Percentiles rank a stretch among this genome's conserved stretches.
Evolutionary conservation across 1,140 invertebrate genomes (phyloP).

Genomic region (Pentalonia nigronervosa): DNA sequence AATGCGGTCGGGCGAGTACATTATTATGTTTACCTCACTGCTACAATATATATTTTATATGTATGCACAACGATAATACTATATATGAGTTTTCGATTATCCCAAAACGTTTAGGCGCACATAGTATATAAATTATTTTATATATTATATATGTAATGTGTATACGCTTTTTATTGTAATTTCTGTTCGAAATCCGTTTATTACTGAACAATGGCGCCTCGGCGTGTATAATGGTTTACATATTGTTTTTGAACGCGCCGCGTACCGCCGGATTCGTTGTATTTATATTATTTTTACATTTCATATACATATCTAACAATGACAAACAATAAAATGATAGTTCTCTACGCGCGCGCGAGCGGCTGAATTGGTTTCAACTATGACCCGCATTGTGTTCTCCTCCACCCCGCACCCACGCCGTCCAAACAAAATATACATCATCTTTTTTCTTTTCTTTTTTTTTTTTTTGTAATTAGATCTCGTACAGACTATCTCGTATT

Average conservation of each 20-base stretch:
- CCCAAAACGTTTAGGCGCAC: background rate
- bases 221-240: conserved; percentile 39
- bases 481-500: conserved; percentile 41
- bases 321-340: conserved; percentile 52
- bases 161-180: conserved; percentile 17
- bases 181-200: conserved; percentile 22
- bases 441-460: conserved; percentile 22
- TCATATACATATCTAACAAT: conserved; percentile 47
- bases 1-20: background rate
- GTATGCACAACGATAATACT: background rate
- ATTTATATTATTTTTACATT: conserved; percentile 32
- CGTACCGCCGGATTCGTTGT: conserved; percentile 26
- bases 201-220: conserved; percentile 40
- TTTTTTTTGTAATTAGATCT: conserved; percentile 57
- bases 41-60: background rate
- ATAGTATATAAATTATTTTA: background rate
- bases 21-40: background rate
- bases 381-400: conserved; percentile 52
- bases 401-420: background rate
- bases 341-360: background rate
- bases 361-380: conserved; percentile 57
- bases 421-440: conserved; percentile 55
- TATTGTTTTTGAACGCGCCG: conserved; percentile 36
- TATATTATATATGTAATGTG: background rate
- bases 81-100: conserved; percentile 3